Base-by-base conservation (phyloP, 2,113 vertebrate genomes). In the Sinosuthora webbiana region DNA sequence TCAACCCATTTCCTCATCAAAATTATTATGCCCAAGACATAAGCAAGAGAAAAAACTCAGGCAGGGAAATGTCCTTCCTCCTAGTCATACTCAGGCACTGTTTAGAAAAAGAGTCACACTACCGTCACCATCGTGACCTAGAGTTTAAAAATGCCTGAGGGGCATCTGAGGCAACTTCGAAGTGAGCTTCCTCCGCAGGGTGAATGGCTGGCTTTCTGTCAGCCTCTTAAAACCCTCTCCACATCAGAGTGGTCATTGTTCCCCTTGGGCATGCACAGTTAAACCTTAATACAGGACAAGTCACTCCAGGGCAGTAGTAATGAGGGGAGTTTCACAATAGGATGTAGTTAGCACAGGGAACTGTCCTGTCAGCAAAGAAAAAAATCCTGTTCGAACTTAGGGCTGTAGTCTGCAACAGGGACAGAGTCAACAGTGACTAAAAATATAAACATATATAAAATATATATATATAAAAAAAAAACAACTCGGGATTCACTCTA, bases 61-160 rank as follows among this genome's bases (percentile, higher is more conserved):
- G n/a, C 83, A 56, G 41, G 41, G 49, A 53, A 93, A 83, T 57
- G 78, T 20, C 25, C 16, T 95, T 90, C 33, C 39, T 64, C 71
- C 88, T 79, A 94, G 39, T 94, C 53, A 79, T 77, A 73, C 49
- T 75, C 23, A 82, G 67, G 45, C 56, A n/a, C 64, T 87, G 52
- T 89, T 87, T 56, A 75, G 55, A 74, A 69, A 70, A 83, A 63
- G 45, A 77, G 27, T 55, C 68, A 69, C 47, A 12, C 33, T 79
- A 6, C 68, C 0, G 0, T 90, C 79, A 69, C n/a, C 49, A 19
- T 45, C 18, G 0, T 89, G 93, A 95, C 25, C 41, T n/a, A 6
- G 57, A 79, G 41, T 87, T 95, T 91, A 93, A 89, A 87, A 73
- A 91, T 64, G 74, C 57, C 84, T 47, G 23, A 53, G n/a, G 73